phyloP scores from a whole-genome alignment of 2,797 vertebrate species.

The Danio jaintianensis region DNA sequence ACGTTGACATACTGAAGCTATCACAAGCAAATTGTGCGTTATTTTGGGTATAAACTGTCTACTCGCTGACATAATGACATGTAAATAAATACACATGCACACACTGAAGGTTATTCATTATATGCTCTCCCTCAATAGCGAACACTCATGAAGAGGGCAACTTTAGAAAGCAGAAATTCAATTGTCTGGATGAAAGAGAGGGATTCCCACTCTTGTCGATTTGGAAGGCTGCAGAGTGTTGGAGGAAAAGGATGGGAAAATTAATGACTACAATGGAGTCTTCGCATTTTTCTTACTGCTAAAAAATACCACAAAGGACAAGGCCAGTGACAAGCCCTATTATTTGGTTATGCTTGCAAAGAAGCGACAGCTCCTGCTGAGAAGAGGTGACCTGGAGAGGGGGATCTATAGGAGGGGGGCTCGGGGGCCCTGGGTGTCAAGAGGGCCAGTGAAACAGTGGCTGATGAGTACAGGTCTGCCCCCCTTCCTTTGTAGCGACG shows the following conservation, averaged over 20 bases:
- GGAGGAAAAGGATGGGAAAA: constrained; percentile 93
- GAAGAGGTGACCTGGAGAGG: constrained; percentile 68
- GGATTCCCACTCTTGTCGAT: constrained; percentile 85
- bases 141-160: constrained; percentile 73
- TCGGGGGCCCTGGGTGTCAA: constrained; percentile 87
- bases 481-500: constrained; percentile 82
- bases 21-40: constrained; percentile 29
- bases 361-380: constrained; percentile 91
- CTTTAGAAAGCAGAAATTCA: constrained; percentile 82
- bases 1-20: constrained; percentile 26
- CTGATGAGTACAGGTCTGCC: constrained; percentile 90
- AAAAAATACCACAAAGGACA: constrained; percentile 95
- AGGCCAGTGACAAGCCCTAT: constrained; percentile 98
- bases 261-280: constrained; percentile 97
- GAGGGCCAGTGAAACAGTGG: constrained; percentile 92
- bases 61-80: constrained; percentile 61
- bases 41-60: constrained; percentile 28
- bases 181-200: constrained; percentile 79
- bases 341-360: constrained; percentile 96
- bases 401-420: constrained; percentile 73
- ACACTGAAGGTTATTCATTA: constrained; percentile 26
- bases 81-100: constrained; percentile 53
- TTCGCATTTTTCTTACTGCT: constrained; percentile 92
- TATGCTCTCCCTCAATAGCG: constrained; percentile 28
- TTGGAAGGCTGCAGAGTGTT: constrained; percentile 86